Percentiles rank a stretch among this genome's conserved stretches.
Evolutionary conservation across 1,140 invertebrate species (phyloP).

Genomic region (Saccostrea glomerata): DNA sequence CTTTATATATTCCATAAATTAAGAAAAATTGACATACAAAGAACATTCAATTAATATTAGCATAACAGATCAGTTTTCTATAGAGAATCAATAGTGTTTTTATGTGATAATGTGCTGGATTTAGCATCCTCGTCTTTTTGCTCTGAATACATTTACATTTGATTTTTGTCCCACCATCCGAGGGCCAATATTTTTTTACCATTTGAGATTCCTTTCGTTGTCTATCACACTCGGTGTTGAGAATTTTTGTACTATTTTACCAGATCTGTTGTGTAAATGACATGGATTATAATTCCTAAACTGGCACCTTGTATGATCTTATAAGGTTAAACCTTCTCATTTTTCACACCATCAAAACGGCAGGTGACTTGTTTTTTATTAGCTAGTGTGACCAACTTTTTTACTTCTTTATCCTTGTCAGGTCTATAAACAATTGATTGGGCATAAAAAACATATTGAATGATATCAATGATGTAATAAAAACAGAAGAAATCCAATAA

Average conservation of each 20-base stretch:
- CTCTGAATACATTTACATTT: slow-evolving; percentile 20
- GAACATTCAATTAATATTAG: slow-evolving; percentile 12
- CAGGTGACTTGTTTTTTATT: background rate
- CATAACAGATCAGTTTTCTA: background rate
- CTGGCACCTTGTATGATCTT: background rate
- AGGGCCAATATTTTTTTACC: background rate
- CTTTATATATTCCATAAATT: background rate
- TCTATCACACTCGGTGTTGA: background rate
- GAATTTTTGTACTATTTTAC: background rate
- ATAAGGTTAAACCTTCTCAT: background rate
- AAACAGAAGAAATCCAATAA: background rate
- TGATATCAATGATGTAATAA: slow-evolving; percentile 18
- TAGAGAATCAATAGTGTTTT: slow-evolving; percentile 28
- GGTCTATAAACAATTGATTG: slow-evolving; percentile 3
- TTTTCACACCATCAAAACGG: slow-evolving; percentile 4
- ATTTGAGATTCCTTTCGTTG: background rate
- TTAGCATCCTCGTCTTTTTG: background rate
- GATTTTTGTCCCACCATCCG: background rate
- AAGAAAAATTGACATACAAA: background rate
- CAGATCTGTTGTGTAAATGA: background rate
- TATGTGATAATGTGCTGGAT: slow-evolving; percentile 15
- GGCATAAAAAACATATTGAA: background rate
- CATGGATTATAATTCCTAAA: slow-evolving; percentile 11
- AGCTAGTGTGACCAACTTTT: background rate
- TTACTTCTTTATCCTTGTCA: background rate